These are phyloP conservation scores for Eospalax fontanierii DNA, from an alignment of 2,797 vertebrate species.

Conservation along the genomic window DNA sequence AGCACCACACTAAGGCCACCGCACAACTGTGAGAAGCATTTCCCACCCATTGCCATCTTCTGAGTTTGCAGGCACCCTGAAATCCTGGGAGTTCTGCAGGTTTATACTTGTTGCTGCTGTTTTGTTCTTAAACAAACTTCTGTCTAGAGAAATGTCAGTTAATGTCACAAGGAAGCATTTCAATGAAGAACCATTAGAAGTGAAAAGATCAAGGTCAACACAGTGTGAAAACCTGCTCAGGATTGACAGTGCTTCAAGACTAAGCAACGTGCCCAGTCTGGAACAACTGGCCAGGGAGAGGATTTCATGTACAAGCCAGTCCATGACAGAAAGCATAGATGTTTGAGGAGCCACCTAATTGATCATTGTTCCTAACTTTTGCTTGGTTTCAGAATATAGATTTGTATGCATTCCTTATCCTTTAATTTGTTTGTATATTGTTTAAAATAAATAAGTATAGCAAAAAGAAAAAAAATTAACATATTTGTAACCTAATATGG, in stretches of 20 bases:
- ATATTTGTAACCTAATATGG: background rate
- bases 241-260: background rate
- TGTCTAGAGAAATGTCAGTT: background rate
- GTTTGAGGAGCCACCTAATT: background rate
- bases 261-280: background rate
- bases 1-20: background rate
- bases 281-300: background rate
- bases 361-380: background rate
- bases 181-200: background rate
- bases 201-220: slow-evolving; percentile 16
- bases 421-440: background rate
- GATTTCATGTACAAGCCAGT: background rate
- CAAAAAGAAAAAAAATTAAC: background rate
- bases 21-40: background rate
- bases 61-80: background rate
- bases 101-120: background rate
- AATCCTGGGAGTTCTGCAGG: background rate
- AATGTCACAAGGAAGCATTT: background rate
- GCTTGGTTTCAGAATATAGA: background rate
- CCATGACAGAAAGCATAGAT: background rate
- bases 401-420: background rate
- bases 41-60: background rate
- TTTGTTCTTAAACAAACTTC: slow-evolving; percentile 54
- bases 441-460: background rate
- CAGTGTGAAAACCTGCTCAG: background rate